Evolutionary conservation across 2,113 vertebrate species (phyloP), one percentile per base, ranked within the genome.

Genomic region (Macrotus californicus): DNA sequence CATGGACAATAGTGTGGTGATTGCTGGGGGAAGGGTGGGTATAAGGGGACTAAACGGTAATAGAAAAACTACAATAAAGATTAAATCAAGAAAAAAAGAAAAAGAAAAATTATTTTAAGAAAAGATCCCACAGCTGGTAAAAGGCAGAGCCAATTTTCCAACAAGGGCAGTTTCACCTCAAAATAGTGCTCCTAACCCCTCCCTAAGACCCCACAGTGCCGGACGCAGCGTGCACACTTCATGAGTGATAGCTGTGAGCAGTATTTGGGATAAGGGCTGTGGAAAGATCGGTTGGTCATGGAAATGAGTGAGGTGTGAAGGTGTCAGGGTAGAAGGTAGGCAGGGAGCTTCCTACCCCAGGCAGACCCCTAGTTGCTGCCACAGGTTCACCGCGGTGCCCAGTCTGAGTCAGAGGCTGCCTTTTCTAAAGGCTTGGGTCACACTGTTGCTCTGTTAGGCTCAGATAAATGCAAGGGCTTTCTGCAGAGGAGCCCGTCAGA

Each of bases 401-500:
- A 31, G 26, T 61, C 34, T n/a, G 59, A 87, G 52, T 73, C 61
- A 89, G 88, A 79, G 43, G 14, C n/a, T 87, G 18, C 36, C 75
- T 95, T 94, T 81, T 76, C 67, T 81, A 92, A 95, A 96, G 85
- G 67, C 29, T 94, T 52, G 59, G 81, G 69, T 90, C 39, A 11
- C 48, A 22, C 48, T 43, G 29, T 8, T 24, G 39, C 73, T 95
- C 94, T 92, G 66, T 73, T 91, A 82, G 67, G 64, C 79, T 93
- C 93, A 81, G 92, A 87, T 84, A 96, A 93, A 94, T 82, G 21
- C 41, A 66, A 43, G n/a, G 48, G 31, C 22, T 97, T 94, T 94
- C 93, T 89, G 34, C 52, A 61, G 67, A 70, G 61, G 31, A 81
- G 43, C 46, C 50, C 13, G 22, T 81, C 87, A 93, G 73, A 91